These are phyloP conservation scores for Osmerus eperlanus DNA, from an alignment of 2,113 vertebrate genomes.

Conservation along the genomic window DNA sequence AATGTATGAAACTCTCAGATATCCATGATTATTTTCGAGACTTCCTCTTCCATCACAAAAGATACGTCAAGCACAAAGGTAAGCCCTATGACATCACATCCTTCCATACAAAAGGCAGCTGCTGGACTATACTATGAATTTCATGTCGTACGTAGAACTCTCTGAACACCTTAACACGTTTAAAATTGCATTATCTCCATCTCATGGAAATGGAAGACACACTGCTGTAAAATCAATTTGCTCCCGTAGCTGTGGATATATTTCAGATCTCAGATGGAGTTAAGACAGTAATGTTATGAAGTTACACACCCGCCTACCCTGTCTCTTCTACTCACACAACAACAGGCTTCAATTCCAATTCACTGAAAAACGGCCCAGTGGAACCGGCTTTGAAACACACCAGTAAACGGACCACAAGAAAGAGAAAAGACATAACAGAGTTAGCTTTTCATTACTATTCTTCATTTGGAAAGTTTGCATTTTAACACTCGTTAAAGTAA, in stretches of 20 bases:
- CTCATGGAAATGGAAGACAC: not conserved
- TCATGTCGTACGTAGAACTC: too few species aligned
- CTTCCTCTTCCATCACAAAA: too few species aligned
- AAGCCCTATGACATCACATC: too few species aligned
- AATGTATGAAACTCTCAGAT: too few species aligned
- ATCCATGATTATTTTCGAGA: too few species aligned
- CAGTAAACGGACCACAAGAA: constrained; percentile 21
- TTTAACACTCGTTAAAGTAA: constrained; percentile 1
- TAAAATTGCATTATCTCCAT: not conserved
- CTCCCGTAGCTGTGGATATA: not conserved
- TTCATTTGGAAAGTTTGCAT: constrained; percentile 18
- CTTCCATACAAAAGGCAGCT: too few species aligned
- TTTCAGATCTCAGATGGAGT: not conserved
- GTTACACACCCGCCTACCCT: not conserved
- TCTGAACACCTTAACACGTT: not conserved
- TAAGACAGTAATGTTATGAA: not conserved
- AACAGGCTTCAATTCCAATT: constrained; percentile 16
- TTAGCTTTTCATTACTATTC: constrained; percentile 11
- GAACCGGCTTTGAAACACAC: constrained; percentile 17
- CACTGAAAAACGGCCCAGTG: not conserved
- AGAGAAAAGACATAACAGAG: constrained; percentile 6
- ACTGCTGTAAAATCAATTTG: constrained; percentile 5
- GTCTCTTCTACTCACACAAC: constrained; percentile 20
- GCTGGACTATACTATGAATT: too few species aligned
- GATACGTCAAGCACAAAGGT: too few species aligned